phyloP scores from a whole-genome alignment of 2,888 invertebrate species.

The Rhingia rostrata region DNA sequence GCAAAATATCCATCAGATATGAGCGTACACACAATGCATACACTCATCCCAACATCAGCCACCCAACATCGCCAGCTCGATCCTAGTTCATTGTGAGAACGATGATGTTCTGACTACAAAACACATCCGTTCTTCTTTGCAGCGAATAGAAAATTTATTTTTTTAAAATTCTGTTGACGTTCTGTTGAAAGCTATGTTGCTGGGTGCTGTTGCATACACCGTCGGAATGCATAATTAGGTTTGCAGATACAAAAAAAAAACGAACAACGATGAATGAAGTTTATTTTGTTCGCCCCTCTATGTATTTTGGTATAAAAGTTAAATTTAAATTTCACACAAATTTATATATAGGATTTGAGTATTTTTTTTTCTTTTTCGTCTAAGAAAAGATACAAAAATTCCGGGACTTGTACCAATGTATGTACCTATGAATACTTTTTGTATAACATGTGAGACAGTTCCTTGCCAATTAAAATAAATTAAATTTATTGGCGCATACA shows the following conservation, averaged over 20 bases:
- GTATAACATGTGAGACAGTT: background rate
- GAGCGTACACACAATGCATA: slow-evolving; percentile 41
- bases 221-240: slow-evolving; percentile 67
- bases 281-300: background rate
- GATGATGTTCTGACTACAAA: slow-evolving; percentile 70
- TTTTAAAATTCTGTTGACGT: slow-evolving; percentile 67
- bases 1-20: slow-evolving; percentile 70
- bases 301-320: slow-evolving; percentile 34
- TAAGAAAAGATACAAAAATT: slow-evolving; percentile 31
- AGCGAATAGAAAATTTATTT: slow-evolving; percentile 42
- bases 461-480: slow-evolving; percentile 67
- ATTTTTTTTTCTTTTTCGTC: slow-evolving; percentile 11
- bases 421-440: slow-evolving; percentile 12
- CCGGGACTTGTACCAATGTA: slow-evolving; percentile 16
- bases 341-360: slow-evolving; percentile 5
- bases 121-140: slow-evolving; percentile 67
- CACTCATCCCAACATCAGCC: slow-evolving; percentile 17
- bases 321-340: slow-evolving; percentile 52
- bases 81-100: slow-evolving; percentile 63
- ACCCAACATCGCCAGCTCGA: slow-evolving; percentile 26
- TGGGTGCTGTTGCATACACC: slow-evolving; percentile 62
- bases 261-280: slow-evolving; percentile 31
- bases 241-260: slow-evolving; percentile 41
- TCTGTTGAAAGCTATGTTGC: slow-evolving; percentile 50
- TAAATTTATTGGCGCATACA: slow-evolving; percentile 68